Base-by-base conservation (phyloP, 2,113 vertebrate species). In the Rattus rattus region DNA sequence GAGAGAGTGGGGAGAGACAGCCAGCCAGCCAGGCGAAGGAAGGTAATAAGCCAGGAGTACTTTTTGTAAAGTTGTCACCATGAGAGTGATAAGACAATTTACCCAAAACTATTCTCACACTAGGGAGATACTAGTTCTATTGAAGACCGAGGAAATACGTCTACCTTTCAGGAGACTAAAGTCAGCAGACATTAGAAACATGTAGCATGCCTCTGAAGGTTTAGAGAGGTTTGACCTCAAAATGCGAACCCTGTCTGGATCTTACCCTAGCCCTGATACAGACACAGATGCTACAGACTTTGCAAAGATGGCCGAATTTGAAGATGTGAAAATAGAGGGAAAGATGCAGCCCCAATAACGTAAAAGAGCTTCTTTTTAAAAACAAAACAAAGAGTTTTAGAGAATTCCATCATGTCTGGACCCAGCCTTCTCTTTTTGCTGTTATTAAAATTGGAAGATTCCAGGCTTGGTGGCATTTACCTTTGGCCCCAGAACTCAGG, bases 391-490 rank as follows among this genome's bases (percentile, higher is more conserved):
- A 63, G 73, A 63, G 36, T 49, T 39, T 30, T n/a, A 75, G 47
- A 87, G 59, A 95, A 92, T 91, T 39, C n/a, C 54, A 49, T 1
- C 33, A 39, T 17, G 10, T 83, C 36, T 85, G 70, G 24, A 87
- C 52, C 7, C 20, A 92, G 28, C 56, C 39, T 52, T 49, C 39
- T 67, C 76, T 86, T 61, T 72, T 87, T 81, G 47, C 63, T 76
- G 59, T 49, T 94, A 76, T 96, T 61, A 84, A 94, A 97, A 65
- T 92, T 83, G 30, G 90, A 76, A 95, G 76, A 65, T 33, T 65
- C 59, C 59, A 30, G n/a, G 10, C 59, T 85, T 65, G 39, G 26
- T 20, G 26, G 24, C 26, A 65, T 85, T 65, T 65, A 30, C 26
- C 59, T 85, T 85, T 65, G 83, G 11, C 47, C 16, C 7, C 83